phyloP scores from a whole-genome alignment of 2,888 invertebrate species.

The Byasa hedistus region DNA sequence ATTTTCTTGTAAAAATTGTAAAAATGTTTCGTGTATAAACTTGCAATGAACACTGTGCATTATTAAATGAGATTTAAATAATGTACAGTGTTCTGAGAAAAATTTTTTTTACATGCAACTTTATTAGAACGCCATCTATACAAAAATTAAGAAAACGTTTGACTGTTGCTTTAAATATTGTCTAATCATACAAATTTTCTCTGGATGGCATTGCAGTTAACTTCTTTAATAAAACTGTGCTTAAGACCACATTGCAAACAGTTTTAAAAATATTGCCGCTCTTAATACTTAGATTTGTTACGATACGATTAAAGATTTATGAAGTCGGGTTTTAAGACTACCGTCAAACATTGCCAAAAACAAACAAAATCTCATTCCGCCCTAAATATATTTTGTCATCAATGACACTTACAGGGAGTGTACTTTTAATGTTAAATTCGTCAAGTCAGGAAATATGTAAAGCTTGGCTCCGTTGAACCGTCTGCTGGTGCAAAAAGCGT shows the following conservation, averaged over 20 bases:
- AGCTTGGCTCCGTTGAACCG: constrained; percentile 53
- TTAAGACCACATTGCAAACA: not conserved
- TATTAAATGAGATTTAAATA: not conserved
- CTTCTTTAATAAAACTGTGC: not conserved
- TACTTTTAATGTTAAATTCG: constrained; percentile 35
- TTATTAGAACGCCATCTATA: constrained; percentile 22
- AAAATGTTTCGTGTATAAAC: not conserved
- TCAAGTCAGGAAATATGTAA: constrained; percentile 52
- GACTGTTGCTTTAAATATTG: not conserved
- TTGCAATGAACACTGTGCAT: not conserved
- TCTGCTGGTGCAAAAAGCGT: constrained; percentile 49
- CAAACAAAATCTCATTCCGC: not conserved
- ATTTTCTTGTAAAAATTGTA: not conserved
- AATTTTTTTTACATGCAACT: not conserved
- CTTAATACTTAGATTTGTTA: no score
- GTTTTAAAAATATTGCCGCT: no score
- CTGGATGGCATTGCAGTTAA: constrained; percentile 11
- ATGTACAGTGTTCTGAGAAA: not conserved
- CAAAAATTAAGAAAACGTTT: not conserved
- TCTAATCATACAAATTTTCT: not conserved
- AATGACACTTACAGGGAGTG: not conserved
- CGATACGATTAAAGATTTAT: no score
- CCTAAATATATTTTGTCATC: not conserved
- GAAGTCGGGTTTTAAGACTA: no score
- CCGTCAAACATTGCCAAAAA: not conserved